phyloP scores from a whole-genome alignment of 2,797 vertebrate species.

The Galago senegalensis region DNA sequence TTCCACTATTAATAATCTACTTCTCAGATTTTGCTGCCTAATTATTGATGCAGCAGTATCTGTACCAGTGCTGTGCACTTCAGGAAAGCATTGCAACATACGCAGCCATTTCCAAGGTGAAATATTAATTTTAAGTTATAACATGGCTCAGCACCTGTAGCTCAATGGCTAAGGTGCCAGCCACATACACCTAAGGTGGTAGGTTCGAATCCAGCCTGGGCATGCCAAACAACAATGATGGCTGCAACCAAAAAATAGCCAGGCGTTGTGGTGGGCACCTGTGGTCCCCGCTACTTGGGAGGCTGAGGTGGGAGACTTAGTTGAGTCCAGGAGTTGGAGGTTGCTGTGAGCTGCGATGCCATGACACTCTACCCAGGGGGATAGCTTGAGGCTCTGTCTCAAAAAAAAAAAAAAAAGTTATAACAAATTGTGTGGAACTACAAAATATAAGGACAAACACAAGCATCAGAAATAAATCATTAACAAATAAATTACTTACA shows the following conservation, averaged over 20 bases:
- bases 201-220: too few relatives aligned
- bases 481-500: neutral
- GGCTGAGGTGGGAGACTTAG: too few relatives aligned
- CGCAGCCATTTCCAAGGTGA: neutral
- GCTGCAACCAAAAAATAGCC: too few relatives aligned
- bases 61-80: neutral
- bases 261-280: too few relatives aligned
- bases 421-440: neutral
- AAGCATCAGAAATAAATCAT: neutral
- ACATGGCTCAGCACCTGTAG: neutral
- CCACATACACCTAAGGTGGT: too few relatives aligned
- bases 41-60: neutral
- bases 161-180: too few relatives aligned
- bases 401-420: neutral
- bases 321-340: too few relatives aligned
- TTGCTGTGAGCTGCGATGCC: too few relatives aligned
- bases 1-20: neutral
- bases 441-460: neutral
- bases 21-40: neutral
- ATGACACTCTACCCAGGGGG: too few relatives aligned
- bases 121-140: conserved; percentile 31
- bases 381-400: too few relatives aligned
- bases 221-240: too few relatives aligned
- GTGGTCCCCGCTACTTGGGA: too few relatives aligned
- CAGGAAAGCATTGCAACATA: neutral